A percentile compares a stretch with the other conserved stretches of the same genome.
These are phyloP conservation scores for Chlorops oryzae DNA, from an alignment of 1,140 invertebrate species.

Conservation along the genomic window DNA sequence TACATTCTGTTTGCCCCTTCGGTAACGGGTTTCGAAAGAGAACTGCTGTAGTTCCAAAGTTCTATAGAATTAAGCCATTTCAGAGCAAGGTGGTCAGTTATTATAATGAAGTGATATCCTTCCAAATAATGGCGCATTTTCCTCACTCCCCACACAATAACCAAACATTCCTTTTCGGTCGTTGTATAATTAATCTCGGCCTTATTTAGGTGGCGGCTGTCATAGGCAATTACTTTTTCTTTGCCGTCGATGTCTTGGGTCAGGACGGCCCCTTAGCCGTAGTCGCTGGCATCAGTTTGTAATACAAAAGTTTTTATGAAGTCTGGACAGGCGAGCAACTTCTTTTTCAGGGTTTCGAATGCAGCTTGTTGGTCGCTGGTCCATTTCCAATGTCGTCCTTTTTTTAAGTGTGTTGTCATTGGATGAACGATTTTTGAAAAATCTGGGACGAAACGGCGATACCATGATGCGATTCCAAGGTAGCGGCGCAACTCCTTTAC, in stretches of 20 bases:
- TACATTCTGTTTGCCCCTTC: too few species aligned
- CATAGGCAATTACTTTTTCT: too few species aligned
- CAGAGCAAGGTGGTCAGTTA: slow-evolving; percentile 21
- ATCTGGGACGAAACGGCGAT: slow-evolving; percentile 35
- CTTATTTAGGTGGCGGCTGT: too few species aligned
- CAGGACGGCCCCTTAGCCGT: not conserved
- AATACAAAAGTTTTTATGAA: slow-evolving; percentile 11
- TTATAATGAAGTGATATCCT: not conserved
- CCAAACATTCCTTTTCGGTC: slow-evolving; percentile 2
- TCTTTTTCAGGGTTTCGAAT: slow-evolving; percentile 5
- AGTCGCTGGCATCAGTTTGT: slow-evolving; percentile 10
- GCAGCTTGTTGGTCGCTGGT: not conserved
- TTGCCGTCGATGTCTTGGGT: not conserved
- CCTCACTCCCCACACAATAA: too few species aligned
- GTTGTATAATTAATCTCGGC: too few species aligned
- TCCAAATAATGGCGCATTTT: slow-evolving; percentile 7
- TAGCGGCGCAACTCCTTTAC: slow-evolving; percentile 36
- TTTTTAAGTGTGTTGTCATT: slow-evolving; percentile 23
- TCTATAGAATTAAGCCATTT: slow-evolving; percentile 39
- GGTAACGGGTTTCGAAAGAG: too few species aligned
- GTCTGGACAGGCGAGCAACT: slow-evolving; percentile 16
- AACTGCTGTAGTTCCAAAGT: too few species aligned
- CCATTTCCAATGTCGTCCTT: slow-evolving; percentile 13
- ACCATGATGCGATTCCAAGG: slow-evolving; percentile 39
- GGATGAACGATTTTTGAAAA: slow-evolving; percentile 33